Base-by-base conservation (phyloP, 2,888 invertebrate species). In the Epinotia demarniana region DNA sequence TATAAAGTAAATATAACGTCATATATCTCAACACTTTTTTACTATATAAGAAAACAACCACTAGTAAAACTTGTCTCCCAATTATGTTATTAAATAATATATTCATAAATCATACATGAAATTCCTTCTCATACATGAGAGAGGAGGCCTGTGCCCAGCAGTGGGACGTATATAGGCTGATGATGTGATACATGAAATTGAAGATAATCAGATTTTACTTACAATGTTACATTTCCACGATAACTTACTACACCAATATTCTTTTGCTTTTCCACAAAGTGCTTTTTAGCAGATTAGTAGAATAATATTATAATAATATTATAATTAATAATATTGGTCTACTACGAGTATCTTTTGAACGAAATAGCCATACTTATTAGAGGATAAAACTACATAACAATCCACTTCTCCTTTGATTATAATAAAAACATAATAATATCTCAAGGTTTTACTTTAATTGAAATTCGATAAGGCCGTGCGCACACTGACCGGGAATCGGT, bases 401-500 rank as follows among this genome's bases (percentile, higher is more conserved):
- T 13, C 19, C n/a, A 53, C 9, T 33, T 49, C 49, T 70, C 1
- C 23, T 49, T 12, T 23, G 6, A 27, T 12, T 23, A 70, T 11
- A 13, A 61, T 13, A 43, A 46, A 57, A 19, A 46, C 16, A n/a
- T 43, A 57, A 63, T 63, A n/a, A 57, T 55, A 49, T 12, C n/a
- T 55, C 43, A 67, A 71, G 64, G 53, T 58, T 75, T 72, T 46
- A 16, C 49, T 55, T 55, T 55, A 53, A 75, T 75, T 72, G 75
- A 75, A 75, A 75, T 57, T 62, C 66, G 66, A 82, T 87, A 84
- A 88, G 82, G 84, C 80, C 79, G 78, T 71, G 73, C 57, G 77
- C 80, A 87, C 81, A 86, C 79, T 84, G 79, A 73, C 77, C 77
- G 81, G 81, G 81, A 85, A 83, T 85, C 83, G 80, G 79, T 81